phyloP scores from a whole-genome alignment of 2,113 vertebrate genomes.

The Melanerpes formicivorus region DNA sequence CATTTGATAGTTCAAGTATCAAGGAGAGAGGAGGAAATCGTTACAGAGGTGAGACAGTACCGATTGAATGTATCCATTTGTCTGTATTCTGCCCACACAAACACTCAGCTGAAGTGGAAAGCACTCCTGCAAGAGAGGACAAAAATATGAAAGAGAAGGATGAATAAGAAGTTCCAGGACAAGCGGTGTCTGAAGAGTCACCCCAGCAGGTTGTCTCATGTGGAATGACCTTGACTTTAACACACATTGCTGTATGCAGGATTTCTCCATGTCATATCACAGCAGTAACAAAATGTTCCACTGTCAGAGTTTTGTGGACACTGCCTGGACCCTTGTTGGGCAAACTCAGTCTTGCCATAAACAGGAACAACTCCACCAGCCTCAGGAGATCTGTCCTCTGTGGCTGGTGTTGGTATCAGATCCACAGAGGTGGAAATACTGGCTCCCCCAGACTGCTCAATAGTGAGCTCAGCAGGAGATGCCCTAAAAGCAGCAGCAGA shows the following conservation, averaged over 20 bases:
- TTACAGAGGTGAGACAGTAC: background rate
- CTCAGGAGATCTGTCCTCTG: background rate
- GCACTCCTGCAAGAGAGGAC: background rate
- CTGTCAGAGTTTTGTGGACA: background rate
- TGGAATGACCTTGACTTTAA: background rate
- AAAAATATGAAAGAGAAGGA: background rate
- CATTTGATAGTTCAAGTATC: background rate
- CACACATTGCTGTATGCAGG: background rate
- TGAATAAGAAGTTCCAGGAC: conserved; percentile 37
- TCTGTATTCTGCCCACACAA: background rate
- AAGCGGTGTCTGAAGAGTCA: background rate
- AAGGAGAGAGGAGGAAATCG: rapidly evolving
- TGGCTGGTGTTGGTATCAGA: background rate
- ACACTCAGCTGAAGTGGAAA: background rate
- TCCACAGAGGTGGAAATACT: background rate
- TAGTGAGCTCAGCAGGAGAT: background rate
- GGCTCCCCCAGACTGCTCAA: rapidly evolving
- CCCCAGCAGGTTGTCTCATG: background rate
- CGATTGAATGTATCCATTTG: background rate
- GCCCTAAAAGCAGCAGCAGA: background rate
- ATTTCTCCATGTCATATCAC: background rate
- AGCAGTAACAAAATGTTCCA: background rate
- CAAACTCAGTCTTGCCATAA: background rate
- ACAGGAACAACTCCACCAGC: background rate
- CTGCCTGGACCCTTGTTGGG: background rate